Percentiles rank a stretch among this genome's conserved stretches.
Conservation (phyloP, 2,888 invertebrate species). For the Latheticus oryzae region DNA sequence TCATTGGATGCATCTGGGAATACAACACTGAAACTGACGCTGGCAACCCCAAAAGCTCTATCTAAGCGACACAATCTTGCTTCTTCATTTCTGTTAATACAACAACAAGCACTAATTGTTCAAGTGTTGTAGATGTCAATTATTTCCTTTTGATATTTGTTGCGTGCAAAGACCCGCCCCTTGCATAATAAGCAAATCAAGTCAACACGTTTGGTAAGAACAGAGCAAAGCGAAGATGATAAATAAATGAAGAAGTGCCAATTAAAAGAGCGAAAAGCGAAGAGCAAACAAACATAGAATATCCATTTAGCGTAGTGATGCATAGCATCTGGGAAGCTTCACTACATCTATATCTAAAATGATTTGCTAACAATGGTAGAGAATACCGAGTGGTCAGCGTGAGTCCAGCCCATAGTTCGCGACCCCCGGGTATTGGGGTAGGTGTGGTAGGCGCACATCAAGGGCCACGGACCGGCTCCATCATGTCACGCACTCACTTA, state of each 20-base stretch:
- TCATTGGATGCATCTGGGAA: too few species aligned
- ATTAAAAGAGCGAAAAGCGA: constrained; percentile 2
- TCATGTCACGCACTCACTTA: constrained; percentile 39
- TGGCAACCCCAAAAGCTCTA: too few species aligned
- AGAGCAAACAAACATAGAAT: not conserved
- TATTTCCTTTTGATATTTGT: not conserved
- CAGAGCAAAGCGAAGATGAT: constrained; percentile 1
- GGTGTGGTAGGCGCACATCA: constrained; percentile 65
- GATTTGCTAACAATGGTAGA: constrained; percentile 55
- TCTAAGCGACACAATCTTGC: too few species aligned
- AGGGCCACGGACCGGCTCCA: constrained; percentile 47
- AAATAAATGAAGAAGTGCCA: too few species aligned
- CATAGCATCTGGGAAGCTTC: constrained; percentile 16
- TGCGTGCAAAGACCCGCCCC: not conserved
- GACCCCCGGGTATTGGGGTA: constrained; percentile 64
- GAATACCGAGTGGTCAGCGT: constrained; percentile 60
- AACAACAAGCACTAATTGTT: too few species aligned
- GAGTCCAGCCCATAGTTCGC: constrained; percentile 62
- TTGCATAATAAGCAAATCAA: constrained; percentile 13
- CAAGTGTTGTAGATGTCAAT: not conserved
- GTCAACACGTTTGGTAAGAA: constrained; percentile 5
- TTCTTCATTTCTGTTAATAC: too few species aligned
- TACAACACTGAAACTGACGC: too few species aligned
- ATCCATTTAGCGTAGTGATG: not conserved
- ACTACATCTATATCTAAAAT: constrained; percentile 52